phyloP scores from a whole-genome alignment of 1,140 invertebrate genomes.

The Alviniconcha marisindica region DNA sequence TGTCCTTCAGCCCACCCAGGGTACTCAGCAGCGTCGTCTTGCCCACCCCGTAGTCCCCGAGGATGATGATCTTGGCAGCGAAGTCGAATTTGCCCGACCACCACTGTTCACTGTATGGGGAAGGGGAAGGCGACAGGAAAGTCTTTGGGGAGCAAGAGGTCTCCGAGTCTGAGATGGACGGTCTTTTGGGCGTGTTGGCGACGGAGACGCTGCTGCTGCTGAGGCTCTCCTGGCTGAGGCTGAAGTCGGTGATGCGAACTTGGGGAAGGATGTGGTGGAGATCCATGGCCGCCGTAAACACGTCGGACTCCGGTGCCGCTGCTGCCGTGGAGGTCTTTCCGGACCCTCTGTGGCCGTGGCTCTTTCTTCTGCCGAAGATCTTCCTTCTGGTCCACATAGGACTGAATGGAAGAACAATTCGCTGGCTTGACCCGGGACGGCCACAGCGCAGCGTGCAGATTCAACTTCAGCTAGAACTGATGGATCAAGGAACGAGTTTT shows the following conservation, averaged over 20 bases:
- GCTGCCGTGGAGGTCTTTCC: no score
- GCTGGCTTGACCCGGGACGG: no score
- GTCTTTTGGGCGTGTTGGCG: not conserved
- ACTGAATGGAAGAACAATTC: no score
- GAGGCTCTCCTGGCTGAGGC: not conserved
- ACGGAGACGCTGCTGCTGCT: not conserved
- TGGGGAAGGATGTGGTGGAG: slow-evolving; percentile 2
- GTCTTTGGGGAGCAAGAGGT: not conserved
- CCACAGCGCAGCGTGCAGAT: no score
- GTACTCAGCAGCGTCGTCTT: slow-evolving; percentile 52
- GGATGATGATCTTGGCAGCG: slow-evolving; percentile 50
- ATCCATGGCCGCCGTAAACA: not conserved
- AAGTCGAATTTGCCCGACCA: slow-evolving; percentile 35
- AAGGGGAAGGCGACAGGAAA: not conserved
- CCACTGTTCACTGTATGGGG: not conserved
- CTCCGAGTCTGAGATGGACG: not conserved
- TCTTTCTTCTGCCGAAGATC: no score
- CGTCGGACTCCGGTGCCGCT: not conserved
- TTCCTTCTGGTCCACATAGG: no score
- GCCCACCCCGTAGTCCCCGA: slow-evolving; percentile 57
- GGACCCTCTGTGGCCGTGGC: no score
- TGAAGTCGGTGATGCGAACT: not conserved
- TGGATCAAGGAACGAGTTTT: no score
- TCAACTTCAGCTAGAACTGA: no score
- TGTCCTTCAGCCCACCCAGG: slow-evolving; percentile 23